Evolutionary conservation across 2,888 invertebrate genomes (phyloP).

Genomic region (Watsonalla binaria): DNA sequence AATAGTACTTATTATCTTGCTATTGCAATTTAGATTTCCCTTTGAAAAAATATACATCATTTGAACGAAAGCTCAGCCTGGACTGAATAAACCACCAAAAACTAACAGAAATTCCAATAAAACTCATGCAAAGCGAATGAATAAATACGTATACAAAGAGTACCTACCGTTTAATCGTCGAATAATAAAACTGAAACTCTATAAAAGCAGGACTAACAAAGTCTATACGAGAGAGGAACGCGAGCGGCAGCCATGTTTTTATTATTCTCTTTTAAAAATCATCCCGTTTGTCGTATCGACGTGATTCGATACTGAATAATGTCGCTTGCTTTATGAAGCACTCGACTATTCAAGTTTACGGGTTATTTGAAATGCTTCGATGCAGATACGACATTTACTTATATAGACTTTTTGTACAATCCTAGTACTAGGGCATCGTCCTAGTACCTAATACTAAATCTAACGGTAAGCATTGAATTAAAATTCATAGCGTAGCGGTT

Average conservation of each 20-base stretch:
- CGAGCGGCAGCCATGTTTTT: conserved; percentile 22
- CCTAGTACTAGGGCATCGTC: too few species aligned
- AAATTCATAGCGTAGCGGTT: too few species aligned
- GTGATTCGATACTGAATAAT: conserved; percentile 47
- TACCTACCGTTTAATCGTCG: not conserved
- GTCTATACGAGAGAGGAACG: conserved; percentile 16
- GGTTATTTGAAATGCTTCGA: conserved; percentile 32
- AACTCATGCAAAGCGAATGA: too few species aligned
- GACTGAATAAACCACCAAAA: too few species aligned
- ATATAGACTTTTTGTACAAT: too few species aligned
- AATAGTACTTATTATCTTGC: not conserved
- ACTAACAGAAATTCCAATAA: too few species aligned
- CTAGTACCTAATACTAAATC: too few species aligned
- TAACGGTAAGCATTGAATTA: too few species aligned
- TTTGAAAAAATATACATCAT: too few species aligned
- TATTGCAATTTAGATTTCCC: not conserved
- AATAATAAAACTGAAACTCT: not conserved
- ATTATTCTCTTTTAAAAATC: conserved; percentile 32
- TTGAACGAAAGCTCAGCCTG: too few species aligned
- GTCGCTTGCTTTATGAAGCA: conserved; percentile 44
- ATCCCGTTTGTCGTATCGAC: conserved; percentile 21
- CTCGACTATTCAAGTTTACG: conserved; percentile 42
- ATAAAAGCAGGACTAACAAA: conserved; percentile 14
- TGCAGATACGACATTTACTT: not conserved
- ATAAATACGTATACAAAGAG: not conserved